phyloP scores from a whole-genome alignment of 2,113 vertebrate genomes.

The Marmota flaviventris region DNA sequence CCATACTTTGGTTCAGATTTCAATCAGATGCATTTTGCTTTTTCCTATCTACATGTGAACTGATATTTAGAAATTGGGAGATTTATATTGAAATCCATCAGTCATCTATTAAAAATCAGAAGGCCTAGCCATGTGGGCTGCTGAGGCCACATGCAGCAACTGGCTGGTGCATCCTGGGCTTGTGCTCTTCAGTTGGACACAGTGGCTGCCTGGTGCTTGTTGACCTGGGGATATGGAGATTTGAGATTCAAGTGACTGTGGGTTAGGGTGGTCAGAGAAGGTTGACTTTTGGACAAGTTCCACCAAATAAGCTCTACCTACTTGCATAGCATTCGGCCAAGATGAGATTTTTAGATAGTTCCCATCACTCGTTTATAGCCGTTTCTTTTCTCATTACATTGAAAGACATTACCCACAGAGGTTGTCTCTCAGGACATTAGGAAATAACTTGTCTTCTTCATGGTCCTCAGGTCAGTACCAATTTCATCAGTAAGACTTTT shows the following conservation, averaged over 20 bases:
- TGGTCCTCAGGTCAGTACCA: not conserved
- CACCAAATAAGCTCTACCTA: not conserved
- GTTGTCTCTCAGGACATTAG: not conserved
- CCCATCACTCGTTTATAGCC: not conserved
- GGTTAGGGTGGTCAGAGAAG: not conserved
- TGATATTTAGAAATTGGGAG: not conserved
- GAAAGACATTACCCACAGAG: not conserved
- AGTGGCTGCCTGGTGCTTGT: not conserved
- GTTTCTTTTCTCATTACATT: not conserved
- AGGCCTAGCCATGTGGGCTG: not conserved
- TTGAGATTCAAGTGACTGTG: not conserved
- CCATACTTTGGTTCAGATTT: not conserved
- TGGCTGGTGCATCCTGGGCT: not conserved
- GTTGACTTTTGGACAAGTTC: not conserved
- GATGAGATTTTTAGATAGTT: not conserved
- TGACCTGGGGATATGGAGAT: not conserved
- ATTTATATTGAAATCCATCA: not conserved
- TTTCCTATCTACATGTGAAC: not conserved
- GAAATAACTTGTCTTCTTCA: not conserved
- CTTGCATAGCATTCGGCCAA: not conserved
- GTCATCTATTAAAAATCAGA: slow-evolving; percentile 12
- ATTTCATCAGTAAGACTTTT: not conserved
- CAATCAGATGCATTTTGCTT: not conserved
- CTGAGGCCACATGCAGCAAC: not conserved
- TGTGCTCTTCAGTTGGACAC: too few species aligned